These are phyloP conservation scores for Athalia cordata DNA, from an alignment of 2,888 invertebrate genomes.

Conservation along the genomic window DNA sequence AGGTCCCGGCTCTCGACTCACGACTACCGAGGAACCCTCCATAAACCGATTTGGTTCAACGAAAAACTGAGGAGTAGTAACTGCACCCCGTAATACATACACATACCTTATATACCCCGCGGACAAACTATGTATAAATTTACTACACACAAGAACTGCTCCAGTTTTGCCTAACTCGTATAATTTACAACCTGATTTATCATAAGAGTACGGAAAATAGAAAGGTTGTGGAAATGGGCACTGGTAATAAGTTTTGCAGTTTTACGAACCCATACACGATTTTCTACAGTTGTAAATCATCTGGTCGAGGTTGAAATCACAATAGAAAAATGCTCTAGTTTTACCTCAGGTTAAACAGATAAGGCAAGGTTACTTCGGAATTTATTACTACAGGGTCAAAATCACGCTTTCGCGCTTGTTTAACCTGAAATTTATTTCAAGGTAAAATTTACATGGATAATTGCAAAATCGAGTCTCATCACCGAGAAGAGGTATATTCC, in stretches of 20 bases:
- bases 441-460: neutral
- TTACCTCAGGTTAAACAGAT: constrained; percentile 44
- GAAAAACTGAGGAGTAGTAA: constrained; percentile 8
- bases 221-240: neutral
- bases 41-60: constrained; percentile 32
- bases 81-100: no score
- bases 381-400: constrained; percentile 30
- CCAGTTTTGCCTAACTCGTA: constrained; percentile 63
- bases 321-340: constrained; percentile 57
- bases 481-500: neutral
- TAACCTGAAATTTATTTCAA: neutral
- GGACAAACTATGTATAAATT: neutral
- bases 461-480: neutral
- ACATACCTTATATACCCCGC: no score
- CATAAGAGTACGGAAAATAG: constrained; percentile 45
- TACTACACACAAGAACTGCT: constrained; percentile 53
- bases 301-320: neutral
- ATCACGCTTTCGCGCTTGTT: neutral
- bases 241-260: constrained; percentile 10
- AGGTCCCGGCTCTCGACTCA: constrained; percentile 1
- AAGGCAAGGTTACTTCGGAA: constrained; percentile 2
- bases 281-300: constrained; percentile 38
- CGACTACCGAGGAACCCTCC: constrained; percentile 25
- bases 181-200: constrained; percentile 58
- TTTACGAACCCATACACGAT: constrained; percentile 28